phyloP scores from a whole-genome alignment of 2,797 vertebrate genomes.

The Pangasius djambal region DNA sequence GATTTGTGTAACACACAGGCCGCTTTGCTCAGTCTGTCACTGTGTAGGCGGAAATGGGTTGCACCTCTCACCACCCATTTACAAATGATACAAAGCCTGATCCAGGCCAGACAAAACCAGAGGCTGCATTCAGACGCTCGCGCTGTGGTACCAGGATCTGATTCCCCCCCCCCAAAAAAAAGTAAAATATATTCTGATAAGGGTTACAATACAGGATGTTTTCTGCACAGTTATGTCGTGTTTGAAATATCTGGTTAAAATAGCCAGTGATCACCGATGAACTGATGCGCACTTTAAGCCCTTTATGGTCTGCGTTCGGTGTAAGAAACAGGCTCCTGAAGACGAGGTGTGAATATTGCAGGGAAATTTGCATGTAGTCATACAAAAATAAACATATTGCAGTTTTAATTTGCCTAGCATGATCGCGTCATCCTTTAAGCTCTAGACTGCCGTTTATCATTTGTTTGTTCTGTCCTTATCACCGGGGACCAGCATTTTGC shows the following conservation, averaged over 20 bases:
- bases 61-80: slow-evolving; percentile 14
- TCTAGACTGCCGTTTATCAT: background rate
- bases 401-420: background rate
- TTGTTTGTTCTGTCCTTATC: background rate
- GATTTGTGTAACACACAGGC: slow-evolving; percentile 4
- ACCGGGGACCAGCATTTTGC: background rate
- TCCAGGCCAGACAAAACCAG: background rate
- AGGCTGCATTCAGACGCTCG: background rate
- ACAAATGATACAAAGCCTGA: slow-evolving; percentile 8
- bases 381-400: background rate
- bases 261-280: background rate
- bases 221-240: background rate
- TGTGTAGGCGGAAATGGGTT: slow-evolving; percentile 16
- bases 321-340: background rate
- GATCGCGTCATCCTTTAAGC: background rate
- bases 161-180: background rate
- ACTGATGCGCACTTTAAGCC: background rate
- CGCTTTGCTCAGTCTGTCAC: slow-evolving; percentile 25
- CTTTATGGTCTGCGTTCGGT: background rate
- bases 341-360: background rate
- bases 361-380: background rate
- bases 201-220: background rate
- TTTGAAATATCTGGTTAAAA: background rate
- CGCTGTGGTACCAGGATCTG: background rate
- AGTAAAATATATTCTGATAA: background rate